Evolutionary conservation across 2,888 invertebrate species (phyloP).

Genomic region (Drosophila rubida): DNA sequence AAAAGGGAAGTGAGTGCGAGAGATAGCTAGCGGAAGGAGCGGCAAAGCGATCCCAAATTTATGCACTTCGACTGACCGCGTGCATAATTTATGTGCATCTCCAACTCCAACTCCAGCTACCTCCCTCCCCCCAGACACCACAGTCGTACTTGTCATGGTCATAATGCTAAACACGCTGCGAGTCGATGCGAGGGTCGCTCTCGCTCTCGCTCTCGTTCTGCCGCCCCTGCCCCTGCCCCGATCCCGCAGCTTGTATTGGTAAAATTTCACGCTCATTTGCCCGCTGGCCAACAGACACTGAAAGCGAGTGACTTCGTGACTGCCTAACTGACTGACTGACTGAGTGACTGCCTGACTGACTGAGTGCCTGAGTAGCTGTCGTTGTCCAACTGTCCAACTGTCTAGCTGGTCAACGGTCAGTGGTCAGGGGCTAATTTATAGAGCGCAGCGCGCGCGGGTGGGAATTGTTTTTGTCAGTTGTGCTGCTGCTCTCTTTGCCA

Average conservation of each 20-base stretch:
- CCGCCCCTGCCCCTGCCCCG: constrained; percentile 20
- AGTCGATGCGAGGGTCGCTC: constrained; percentile 7
- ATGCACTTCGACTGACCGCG: constrained; percentile 42
- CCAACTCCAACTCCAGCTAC: too few relatives aligned
- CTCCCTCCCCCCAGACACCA: background rate
- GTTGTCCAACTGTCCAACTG: background rate
- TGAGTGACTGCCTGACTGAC: constrained; percentile 28
- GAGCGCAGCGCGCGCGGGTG: constrained; percentile 68
- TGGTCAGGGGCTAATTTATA: constrained; percentile 72
- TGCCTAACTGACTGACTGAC: constrained; percentile 6
- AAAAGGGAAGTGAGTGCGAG: constrained; percentile 49
- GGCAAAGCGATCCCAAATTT: constrained; percentile 41
- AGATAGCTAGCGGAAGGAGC: constrained; percentile 53
- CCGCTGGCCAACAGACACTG: constrained; percentile 49
- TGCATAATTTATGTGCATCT: constrained; percentile 16
- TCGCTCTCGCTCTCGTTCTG: too few relatives aligned
- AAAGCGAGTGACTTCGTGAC: background rate
- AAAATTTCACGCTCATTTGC: constrained; percentile 80
- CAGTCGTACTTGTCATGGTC: constrained; percentile 18
- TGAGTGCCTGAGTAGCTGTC: constrained; percentile 18
- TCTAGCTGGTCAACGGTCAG: constrained; percentile 59
- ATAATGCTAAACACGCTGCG: constrained; percentile 13
- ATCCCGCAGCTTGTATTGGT: constrained; percentile 71
- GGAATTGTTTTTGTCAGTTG: constrained; percentile 53
- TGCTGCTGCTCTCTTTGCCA: constrained; percentile 17